phyloP scores from a whole-genome alignment of 2,797 vertebrate genomes.

The Scolopax bukidnonensis region DNA sequence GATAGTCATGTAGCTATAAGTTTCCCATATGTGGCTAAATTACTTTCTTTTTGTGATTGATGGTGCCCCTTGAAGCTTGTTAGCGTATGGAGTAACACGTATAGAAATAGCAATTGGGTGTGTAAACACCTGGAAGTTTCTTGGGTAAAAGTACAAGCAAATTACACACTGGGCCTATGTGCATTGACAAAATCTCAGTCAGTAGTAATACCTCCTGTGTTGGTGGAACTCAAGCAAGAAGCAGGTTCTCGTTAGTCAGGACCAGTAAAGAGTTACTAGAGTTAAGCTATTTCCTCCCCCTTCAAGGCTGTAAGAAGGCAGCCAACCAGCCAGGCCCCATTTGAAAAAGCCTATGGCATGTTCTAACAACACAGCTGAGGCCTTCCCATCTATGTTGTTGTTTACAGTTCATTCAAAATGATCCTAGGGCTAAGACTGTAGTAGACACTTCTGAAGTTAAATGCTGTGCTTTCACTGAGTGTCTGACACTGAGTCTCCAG shows the following conservation, averaged over 20 bases:
- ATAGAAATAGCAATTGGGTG: not conserved
- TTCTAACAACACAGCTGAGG: not conserved
- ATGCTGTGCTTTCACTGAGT: not conserved
- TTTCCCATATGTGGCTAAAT: not conserved
- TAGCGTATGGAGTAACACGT: not conserved
- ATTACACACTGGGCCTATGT: not conserved
- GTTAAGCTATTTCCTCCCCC: not conserved
- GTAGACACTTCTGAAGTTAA: not conserved
- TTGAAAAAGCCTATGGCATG: accelerated
- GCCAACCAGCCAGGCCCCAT: not conserved
- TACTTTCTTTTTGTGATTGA: not conserved
- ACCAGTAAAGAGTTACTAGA: not conserved
- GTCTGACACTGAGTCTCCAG: not conserved
- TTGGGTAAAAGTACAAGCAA: not conserved
- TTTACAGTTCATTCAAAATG: not conserved
- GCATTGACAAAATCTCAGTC: not conserved
- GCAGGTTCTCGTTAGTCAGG: not conserved
- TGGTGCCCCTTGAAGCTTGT: not conserved
- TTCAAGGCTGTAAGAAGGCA: not conserved
- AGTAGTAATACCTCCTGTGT: not conserved
- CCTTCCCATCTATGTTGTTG: not conserved
- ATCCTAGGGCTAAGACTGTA: not conserved
- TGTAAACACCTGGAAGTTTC: not conserved
- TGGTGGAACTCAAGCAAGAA: not conserved
- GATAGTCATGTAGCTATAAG: not conserved